Base-by-base conservation (phyloP, 1,140 invertebrate species). In the Rhopalosiphum padi region DNA sequence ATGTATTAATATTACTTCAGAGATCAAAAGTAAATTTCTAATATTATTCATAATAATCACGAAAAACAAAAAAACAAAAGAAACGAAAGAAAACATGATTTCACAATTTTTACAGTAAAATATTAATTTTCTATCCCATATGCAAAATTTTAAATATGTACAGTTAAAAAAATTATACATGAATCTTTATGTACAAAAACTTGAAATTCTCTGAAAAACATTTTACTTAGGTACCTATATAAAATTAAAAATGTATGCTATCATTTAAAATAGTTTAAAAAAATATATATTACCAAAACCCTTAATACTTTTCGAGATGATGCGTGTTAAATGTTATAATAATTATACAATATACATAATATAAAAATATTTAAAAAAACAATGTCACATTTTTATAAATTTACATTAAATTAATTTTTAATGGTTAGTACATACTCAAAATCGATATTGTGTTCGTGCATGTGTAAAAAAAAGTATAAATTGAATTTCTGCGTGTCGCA, bases 331-430 rank as follows among this genome's bases (percentile, higher is more conserved):
- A 18, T 77, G 30, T n/a, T n/a, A 35, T 18, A n/a, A 77, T 6
- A 77, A 77, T 77, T n/a, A n/a, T 77, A n/a, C 30, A 77, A 30
- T 68, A 30, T 37, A 37, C 37, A 37, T 9, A 68, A 35, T 77
- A 77, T 23, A 77, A 77, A 77, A 77, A 18, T 6, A 15, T 15
- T n/a, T n/a, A 77, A 77, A n/a, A n/a, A 77, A n/a, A 35, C n/a
- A 21, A 51, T 77, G n/a, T 77, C 15, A 77, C 9, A 77, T 77
- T 77, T 15, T 77, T 18, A 77, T 18, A 77, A n/a, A 77, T n/a
- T 77, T 77, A 77, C 18, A 77, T n/a, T n/a, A n/a, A 77, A 77
- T 77, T 77, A 77, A 77, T 35, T n/a, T 77, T 77, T 77, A 77
- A 77, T 77, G 60, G 15, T 68, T 60, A 60, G 55, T 60, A 60